Evolutionary conservation across 30 jellyfish, hydroid and myxozoan genomes (phyloP), one percentile per base, ranked within the genome.

Genomic region (Pseudorhiza aurosa): DNA sequence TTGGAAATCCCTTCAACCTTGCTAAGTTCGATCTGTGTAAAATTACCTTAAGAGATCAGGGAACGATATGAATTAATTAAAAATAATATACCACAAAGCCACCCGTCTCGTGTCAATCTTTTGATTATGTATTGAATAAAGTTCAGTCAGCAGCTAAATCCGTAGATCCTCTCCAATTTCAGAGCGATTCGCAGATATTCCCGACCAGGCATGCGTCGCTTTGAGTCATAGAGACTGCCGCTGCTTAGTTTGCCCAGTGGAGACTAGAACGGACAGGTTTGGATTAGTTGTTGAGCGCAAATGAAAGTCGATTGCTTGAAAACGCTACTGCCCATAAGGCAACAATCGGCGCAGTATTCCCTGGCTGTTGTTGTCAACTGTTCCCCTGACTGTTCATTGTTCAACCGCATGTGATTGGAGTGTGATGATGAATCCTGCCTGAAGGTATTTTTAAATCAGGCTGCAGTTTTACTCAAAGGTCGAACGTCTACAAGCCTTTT

Each of bases 131-230:
- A 62, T 60, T 60, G 74, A 77, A 68, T 37, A 77, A 59, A 62
- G 89, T 47, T 77, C 75, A 77, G 18, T 65, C 21, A 8, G 21
- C n/a, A 77, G 65, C 77, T 64, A 60, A 77, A 46, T 62, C 74
- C 71, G 19, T 26, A 35, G 74, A 63, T 46, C 89, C 89, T 65
- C 56, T 77, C 64, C 65, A 27, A 68, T 42, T 62, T 42, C 89
- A 24, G 81, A 32, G 82, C 51, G 81, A 63, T 59, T 77, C 32
- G 63, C 89, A 29, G 65, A 42, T 36, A 65, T 31, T 31, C 35
- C 74, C 60, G 79, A 45, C 69, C 49, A 49, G 69, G 89, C 81
- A 77, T 62, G 82, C 74, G 81, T 75, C 82, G 88, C 89, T 62
- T 76, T 59, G 89, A 77, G 26, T 46, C 75, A 58, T 75, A 39